Conservation (phyloP, 1,140 invertebrate genomes). For the Ptiloglossa arizonensis region DNA sequence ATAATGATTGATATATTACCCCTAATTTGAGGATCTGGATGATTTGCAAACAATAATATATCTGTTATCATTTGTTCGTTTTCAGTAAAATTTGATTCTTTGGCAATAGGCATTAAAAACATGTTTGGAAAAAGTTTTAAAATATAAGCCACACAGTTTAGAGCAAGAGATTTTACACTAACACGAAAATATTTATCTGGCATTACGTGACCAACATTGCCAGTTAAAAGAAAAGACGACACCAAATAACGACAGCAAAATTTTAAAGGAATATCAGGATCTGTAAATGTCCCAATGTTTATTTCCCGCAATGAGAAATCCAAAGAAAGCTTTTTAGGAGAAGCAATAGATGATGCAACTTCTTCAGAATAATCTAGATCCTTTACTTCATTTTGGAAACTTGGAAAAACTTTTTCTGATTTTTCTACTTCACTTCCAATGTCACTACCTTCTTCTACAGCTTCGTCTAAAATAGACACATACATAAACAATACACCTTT, state of each 20-base stretch:
- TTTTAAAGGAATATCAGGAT: conserved; percentile 86
- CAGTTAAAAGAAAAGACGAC: conserved; percentile 89
- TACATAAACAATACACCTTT: conserved; percentile 22
- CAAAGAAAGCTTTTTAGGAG: conserved; percentile 58
- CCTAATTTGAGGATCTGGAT: conserved; percentile 91
- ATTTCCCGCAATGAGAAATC: conserved; percentile 77
- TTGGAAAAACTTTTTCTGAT: conserved; percentile 56
- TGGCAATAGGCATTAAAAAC: conserved; percentile 80
- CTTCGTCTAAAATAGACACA: conserved; percentile 61
- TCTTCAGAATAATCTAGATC: conserved; percentile 64
- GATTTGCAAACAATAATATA: conserved; percentile 86
- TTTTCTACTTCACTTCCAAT: conserved; percentile 65
- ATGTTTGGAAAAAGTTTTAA: conserved; percentile 87
- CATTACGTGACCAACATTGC: conserved; percentile 84
- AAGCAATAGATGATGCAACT: conserved; percentile 50
- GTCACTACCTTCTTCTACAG: conserved; percentile 65
- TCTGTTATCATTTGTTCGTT: conserved; percentile 86
- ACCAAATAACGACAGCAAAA: conserved; percentile 89
- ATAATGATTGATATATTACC: conserved; percentile 87
- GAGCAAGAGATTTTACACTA: conserved; percentile 91
- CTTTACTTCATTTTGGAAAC: conserved; percentile 50
- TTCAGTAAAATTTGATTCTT: conserved; percentile 63
- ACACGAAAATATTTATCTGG: conserved; percentile 88
- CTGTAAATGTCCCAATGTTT: conserved; percentile 86
- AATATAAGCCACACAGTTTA: conserved; percentile 88